Base-by-base conservation (phyloP, 2,888 invertebrate genomes). In the Hirtodrosophila confusa region DNA sequence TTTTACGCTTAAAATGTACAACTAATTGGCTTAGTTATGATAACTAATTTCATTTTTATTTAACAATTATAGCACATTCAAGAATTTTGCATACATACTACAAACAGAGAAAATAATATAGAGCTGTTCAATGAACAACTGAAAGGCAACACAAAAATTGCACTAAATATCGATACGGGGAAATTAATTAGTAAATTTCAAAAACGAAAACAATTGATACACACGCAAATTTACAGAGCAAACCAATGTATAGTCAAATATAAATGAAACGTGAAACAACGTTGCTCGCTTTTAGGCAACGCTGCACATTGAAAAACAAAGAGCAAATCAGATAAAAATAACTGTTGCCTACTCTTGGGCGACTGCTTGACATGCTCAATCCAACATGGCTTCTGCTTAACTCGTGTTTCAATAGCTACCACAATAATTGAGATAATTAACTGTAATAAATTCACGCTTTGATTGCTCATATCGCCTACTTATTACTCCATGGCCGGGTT, bases 21-120 rank as follows among this genome's bases (percentile, higher is more conserved):
- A 86, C 75, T 85, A 85, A 72, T 85, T 82, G 63, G 85, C 85
- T 82, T 82, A 87, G 76, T 80, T 65, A 61, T 69, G 69, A 80
- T 78, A 74, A 69, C 78, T 72, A 61, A 64, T 71, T 72, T 79
- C 50, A 64, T 72, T 74, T 75, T 48, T 61, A 71, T 86, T 85
- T 89, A 89, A 89, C 90, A 89, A 88, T 89, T 90, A 89, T 87
- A 88, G 88, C 88, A 88, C 89, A 77, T 85, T 80, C 67, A 72
- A 78, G 80, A 75, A 74, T 77, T 71, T 73, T 69, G 72, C 61
- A 58, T 67, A 71, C 54, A 58, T 67, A 71, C 54, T 71, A 58
- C 62, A 66, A 56, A 69, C 24, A 51, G 33, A 44, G 27, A 43
- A 64, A 64, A 49, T 48, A 56, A 61, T 64, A 75, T 57, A 62